Percentiles rank a stretch among this genome's conserved stretches.
Conservation (phyloP, 1,140 invertebrate genomes). For the Drosophila mayri region DNA sequence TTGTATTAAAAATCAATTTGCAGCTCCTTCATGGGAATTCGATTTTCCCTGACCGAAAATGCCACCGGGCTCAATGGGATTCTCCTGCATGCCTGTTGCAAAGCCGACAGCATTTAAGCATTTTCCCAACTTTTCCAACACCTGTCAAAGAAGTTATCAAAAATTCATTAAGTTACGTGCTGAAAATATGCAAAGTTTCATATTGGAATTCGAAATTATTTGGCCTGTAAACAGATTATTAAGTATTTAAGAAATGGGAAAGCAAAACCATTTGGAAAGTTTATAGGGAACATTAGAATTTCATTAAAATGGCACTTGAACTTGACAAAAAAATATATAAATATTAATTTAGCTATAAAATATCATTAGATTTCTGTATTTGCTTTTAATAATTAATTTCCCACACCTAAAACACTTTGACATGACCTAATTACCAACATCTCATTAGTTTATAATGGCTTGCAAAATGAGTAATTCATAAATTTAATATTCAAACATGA, state of each 20-base stretch:
- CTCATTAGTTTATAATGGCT: not conserved
- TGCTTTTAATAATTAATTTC: conserved; percentile 9
- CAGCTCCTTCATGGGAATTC: conserved; percentile 38
- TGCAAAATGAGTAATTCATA: conserved; percentile 4
- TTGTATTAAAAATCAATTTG: conserved; percentile 62
- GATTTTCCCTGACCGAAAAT: conserved; percentile 35
- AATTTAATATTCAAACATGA: conserved; percentile 8
- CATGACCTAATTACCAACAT: conserved; percentile 1
- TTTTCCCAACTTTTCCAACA: conserved; percentile 8
- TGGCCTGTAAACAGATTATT: conserved; percentile 15
- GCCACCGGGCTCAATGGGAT: conserved; percentile 27
- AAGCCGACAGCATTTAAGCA: conserved; percentile 9
- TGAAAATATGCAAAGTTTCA: conserved; percentile 4
- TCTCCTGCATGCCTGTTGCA: conserved; percentile 13
- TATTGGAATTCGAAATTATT: conserved; percentile 15
- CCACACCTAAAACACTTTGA: not conserved
- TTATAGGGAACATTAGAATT: not conserved
- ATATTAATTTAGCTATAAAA: too few relatives aligned
- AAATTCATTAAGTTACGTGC: conserved; percentile 14
- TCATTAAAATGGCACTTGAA: not conserved
- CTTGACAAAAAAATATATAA: not conserved
- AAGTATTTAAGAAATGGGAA: conserved; percentile 1
- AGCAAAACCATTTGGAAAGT: not conserved
- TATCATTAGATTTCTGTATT: not conserved
- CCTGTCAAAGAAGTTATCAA: conserved; percentile 14